These are phyloP conservation scores for Beris morrisii DNA, from an alignment of 2,888 invertebrate species.

Conservation along the genomic window DNA sequence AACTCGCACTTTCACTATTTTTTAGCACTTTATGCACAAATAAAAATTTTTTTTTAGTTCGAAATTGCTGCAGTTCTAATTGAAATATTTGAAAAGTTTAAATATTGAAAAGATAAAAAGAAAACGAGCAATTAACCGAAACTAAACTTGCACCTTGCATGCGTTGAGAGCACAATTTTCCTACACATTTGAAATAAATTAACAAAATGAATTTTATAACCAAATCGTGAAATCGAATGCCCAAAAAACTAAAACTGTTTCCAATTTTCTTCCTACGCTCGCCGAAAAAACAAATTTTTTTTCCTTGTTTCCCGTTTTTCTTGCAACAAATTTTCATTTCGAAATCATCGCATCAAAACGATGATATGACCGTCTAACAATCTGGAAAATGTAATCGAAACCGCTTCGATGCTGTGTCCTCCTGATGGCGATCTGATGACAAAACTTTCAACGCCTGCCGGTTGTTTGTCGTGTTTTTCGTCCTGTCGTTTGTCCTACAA, in stretches of 20 bases:
- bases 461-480: background rate
- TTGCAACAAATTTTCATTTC: constrained; percentile 16
- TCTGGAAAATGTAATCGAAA: constrained; percentile 22
- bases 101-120: constrained; percentile 8
- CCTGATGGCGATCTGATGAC: constrained; percentile 30
- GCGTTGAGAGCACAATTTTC: constrained; percentile 36
- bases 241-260: constrained; percentile 33
- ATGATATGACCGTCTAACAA: constrained; percentile 22
- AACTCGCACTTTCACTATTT: no score
- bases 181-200: constrained; percentile 24
- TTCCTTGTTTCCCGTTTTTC: background rate
- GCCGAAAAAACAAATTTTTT: background rate
- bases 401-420: background rate
- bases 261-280: constrained; percentile 14
- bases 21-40: no score
- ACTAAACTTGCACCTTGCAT: constrained; percentile 44
- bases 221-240: background rate
- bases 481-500: background rate
- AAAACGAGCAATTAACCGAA: constrained; percentile 41
- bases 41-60: background rate
- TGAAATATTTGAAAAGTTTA: background rate
- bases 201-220: constrained; percentile 6
- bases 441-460: constrained; percentile 23
- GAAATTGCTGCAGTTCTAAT: background rate
- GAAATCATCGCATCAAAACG: constrained; percentile 15